Percentiles rank a stretch among this genome's conserved stretches.
These are phyloP conservation scores for Latrodectus geometricus DNA, from an alignment of 1,140 invertebrate species.

Conservation along the genomic window DNA sequence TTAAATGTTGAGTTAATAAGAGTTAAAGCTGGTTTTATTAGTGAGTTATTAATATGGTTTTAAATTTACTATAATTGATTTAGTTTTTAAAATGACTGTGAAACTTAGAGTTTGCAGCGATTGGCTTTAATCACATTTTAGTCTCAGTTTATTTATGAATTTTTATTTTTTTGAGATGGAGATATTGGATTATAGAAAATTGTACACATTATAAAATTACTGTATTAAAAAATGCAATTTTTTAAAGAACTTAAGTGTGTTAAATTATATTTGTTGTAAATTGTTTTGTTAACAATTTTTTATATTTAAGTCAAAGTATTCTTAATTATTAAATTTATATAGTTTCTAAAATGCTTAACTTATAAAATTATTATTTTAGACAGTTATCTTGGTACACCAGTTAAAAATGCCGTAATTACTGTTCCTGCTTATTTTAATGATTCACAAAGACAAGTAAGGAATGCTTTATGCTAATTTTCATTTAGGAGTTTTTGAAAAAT, in stretches of 20 bases:
- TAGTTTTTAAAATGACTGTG: no score
- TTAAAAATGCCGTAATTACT: constrained; percentile 93
- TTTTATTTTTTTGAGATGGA: no score
- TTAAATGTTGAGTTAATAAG: no score
- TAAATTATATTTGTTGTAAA: not conserved
- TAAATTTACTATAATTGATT: no score
- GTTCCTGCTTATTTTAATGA: constrained; percentile 98
- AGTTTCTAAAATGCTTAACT: not conserved
- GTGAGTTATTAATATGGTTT: no score
- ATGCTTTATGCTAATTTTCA: not conserved
- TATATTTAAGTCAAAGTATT: not conserved
- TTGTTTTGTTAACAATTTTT: not conserved
- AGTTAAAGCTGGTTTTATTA: no score
- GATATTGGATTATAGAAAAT: no score
- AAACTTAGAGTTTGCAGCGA: no score
- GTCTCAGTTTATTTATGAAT: no score
- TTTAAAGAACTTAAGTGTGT: not conserved
- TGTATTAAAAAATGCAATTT: no score
- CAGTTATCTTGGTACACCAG: constrained; percentile 82
- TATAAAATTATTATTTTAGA: constrained; percentile 71
- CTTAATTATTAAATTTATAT: not conserved
- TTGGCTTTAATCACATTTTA: no score
- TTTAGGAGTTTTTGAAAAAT: not conserved
- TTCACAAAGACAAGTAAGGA: constrained; percentile 84
- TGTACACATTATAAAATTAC: no score